Evolutionary conservation across 2,797 vertebrate genomes (phyloP), one percentile per base, ranked within the genome.

Genomic region (Sebastes aleutianus): DNA sequence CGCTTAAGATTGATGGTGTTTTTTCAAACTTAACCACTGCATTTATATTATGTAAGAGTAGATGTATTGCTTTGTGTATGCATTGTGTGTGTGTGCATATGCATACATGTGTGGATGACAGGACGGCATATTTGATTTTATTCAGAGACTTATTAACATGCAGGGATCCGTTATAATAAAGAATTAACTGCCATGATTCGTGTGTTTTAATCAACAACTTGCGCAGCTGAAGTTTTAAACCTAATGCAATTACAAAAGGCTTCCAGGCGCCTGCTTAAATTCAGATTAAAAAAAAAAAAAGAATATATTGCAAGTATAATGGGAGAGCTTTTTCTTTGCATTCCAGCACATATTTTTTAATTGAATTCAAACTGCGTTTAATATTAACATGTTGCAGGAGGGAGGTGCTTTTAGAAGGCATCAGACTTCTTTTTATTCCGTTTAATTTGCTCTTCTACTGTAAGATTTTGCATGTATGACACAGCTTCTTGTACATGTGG

Each of bases 241-340:
- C 75, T 91, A 88, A 94, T 82, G 87, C 86, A 94, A 94, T 95
- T 94, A 92, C 82, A 80, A 77, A 72, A 72, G 84, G 85, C 57
- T 92, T 87, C 85, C 88, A 79, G 80, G 62, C 62, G 13, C 65
- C 85, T 74, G 82, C 78, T 87, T 90, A 78, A 89, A 85, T 76
- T 80, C 57, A 77, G 84, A 93, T 90, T 85, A 79, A 91, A 92
- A 88, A 24, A 88, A 22, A 83, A 80, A 3, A 16, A 16, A 43
- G 2, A 39, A 39, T 0, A 75, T 43, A 89, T 84, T 89, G 83
- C 79, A 64, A 75, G 82, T 75, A 75, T 89, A 91, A 93, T 83
- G 54, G 70, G 9, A 13, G 20, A 72, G 76, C 68, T 59, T 85
- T 93, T 86, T 87, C 86, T 86, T 77, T 86, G 80, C 70, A 83